Evolutionary conservation across 2,797 vertebrate species (phyloP).

Genomic region (Pygocentrus nattereri): DNA sequence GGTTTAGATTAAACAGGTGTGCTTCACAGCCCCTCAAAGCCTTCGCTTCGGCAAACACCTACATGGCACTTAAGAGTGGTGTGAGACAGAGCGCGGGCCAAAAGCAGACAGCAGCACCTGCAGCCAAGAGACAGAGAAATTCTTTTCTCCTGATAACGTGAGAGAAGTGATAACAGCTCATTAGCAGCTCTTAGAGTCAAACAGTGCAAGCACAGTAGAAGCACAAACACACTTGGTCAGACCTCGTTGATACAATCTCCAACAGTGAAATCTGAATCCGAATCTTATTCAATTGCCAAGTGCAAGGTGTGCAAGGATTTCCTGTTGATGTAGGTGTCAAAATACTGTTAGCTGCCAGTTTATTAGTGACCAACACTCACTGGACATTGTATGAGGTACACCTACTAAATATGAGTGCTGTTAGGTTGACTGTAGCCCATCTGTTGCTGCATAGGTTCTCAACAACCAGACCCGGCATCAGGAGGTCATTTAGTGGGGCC

Average conservation of each 20-base stretch:
- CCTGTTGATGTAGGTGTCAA: background rate
- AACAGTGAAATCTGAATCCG: slow-evolving; percentile 11
- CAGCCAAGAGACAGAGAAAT: slow-evolving; percentile 4
- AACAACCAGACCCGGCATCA: no score
- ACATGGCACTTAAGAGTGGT: background rate
- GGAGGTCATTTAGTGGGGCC: no score
- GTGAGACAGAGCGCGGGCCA: background rate
- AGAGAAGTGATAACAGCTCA: slow-evolving; percentile 71
- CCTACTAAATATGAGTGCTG: background rate
- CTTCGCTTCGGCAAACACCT: slow-evolving; percentile 23
- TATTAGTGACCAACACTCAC: background rate
- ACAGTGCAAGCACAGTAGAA: slow-evolving; percentile 67
- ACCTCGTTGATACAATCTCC: background rate
- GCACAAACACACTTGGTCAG: slow-evolving; percentile 11
- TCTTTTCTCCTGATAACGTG: slow-evolving; percentile 56
- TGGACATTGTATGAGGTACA: background rate
- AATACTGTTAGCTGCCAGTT: background rate
- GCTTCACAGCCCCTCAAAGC: slow-evolving; percentile 5
- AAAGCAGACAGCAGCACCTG: slow-evolving; percentile 5
- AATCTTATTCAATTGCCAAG: background rate
- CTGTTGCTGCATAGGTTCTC: no score
- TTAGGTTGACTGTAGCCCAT: no score
- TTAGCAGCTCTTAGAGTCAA: slow-evolving; percentile 70
- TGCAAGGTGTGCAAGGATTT: background rate
- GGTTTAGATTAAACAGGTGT: background rate